Percentiles rank a stretch among this genome's conserved stretches.
phyloP scores from a whole-genome alignment of 2,113 vertebrate genomes.

The Stictonetta naevosa region DNA sequence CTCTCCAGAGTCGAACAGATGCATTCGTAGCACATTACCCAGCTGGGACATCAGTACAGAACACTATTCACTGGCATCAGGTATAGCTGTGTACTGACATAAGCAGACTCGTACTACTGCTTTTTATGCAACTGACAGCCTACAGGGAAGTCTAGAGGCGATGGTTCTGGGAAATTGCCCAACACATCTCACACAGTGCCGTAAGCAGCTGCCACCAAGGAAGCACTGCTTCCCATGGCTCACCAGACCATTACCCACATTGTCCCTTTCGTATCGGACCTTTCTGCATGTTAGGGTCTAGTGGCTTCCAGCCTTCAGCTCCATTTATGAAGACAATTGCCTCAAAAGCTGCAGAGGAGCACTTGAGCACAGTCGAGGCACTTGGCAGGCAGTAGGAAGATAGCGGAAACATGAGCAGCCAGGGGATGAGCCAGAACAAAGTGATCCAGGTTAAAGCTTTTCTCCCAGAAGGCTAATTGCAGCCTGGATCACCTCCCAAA shows the following conservation, averaged over 20 bases:
- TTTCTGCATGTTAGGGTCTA: neutral
- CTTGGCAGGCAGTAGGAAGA: neutral
- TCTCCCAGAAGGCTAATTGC: neutral
- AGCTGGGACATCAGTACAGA: slow-evolving; percentile 42
- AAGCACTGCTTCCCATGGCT: neutral
- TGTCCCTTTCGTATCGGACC: neutral
- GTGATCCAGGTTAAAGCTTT: neutral
- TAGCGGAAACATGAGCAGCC: neutral
- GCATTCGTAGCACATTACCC: neutral
- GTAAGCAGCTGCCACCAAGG: neutral
- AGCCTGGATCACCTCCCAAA: neutral
- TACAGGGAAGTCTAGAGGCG: neutral
- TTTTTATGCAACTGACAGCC: neutral
- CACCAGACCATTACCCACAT: neutral
- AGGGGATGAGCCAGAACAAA: neutral
- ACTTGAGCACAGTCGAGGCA: accelerated
- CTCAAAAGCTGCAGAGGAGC: neutral
- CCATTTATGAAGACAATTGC: neutral
- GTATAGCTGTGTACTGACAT: neutral
- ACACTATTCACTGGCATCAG: slow-evolving; percentile 47
- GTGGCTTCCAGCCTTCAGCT: neutral
- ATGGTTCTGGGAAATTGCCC: neutral
- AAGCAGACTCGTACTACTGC: neutral
- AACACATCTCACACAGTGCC: neutral
- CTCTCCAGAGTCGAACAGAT: slow-evolving; percentile 28